Conservation (phyloP, 2,888 invertebrate species). For the Drosophila neutralis region DNA sequence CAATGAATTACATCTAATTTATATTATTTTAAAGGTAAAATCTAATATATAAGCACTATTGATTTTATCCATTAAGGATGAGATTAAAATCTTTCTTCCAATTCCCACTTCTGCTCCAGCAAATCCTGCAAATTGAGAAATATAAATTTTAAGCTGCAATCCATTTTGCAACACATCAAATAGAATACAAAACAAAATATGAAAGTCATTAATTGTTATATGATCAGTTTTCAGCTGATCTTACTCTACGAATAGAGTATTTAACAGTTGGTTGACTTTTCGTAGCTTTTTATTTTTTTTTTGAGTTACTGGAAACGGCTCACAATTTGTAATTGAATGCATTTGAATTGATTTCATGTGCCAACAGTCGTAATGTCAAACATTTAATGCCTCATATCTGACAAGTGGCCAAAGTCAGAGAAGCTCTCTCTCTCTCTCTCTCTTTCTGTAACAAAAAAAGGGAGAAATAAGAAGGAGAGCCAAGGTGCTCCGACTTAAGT, state of each 20-base stretch:
- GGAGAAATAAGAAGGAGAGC: not conserved
- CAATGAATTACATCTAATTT: not conserved
- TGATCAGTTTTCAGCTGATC: not conserved
- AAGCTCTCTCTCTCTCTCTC: not conserved
- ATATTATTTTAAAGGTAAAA: not conserved
- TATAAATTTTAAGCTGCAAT: not conserved
- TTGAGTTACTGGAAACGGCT: constrained; percentile 52
- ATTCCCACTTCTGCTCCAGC: not conserved
- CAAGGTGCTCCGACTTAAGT: constrained; percentile 39
- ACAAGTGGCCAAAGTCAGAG: constrained; percentile 6
- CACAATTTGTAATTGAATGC: constrained; percentile 80
- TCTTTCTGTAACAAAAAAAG: not conserved
- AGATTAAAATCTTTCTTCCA: not conserved
- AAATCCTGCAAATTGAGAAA: no score
- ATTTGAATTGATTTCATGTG: constrained; percentile 79
- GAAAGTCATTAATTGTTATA: not conserved
- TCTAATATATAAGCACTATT: not conserved
- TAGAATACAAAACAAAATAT: no score
- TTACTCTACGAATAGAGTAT: not conserved
- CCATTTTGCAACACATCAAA: no score
- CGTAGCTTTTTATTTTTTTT: not conserved
- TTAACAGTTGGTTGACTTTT: not conserved
- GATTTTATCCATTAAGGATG: not conserved
- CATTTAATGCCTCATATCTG: constrained; percentile 52
- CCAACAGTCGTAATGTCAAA: constrained; percentile 54